These are phyloP conservation scores for Bicyclus anynana DNA, from an alignment of 1,140 invertebrate genomes.

Conservation along the genomic window DNA sequence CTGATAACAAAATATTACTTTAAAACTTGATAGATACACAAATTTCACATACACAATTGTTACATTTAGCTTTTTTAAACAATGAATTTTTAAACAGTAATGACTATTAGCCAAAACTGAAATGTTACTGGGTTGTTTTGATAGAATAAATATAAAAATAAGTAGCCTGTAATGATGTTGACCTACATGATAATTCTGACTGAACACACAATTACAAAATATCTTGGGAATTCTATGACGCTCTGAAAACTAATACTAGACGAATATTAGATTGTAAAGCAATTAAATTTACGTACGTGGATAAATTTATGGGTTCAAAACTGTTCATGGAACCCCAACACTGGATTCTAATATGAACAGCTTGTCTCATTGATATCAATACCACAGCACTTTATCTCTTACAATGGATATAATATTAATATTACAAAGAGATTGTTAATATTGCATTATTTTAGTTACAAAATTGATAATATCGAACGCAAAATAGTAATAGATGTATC, in stretches of 20 bases:
- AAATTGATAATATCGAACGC: slow-evolving; percentile 46
- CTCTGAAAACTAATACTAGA: slow-evolving; percentile 13
- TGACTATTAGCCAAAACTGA: background rate
- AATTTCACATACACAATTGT: too few species aligned
- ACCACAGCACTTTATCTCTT: slow-evolving; percentile 30
- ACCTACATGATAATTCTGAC: slow-evolving; percentile 25
- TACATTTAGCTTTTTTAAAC: background rate
- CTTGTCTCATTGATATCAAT: slow-evolving; percentile 43
- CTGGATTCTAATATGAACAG: slow-evolving; percentile 44
- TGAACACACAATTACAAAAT: background rate
- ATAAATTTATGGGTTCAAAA: slow-evolving; percentile 45
- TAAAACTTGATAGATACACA: too few species aligned
- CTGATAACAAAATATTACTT: background rate
- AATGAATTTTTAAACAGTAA: background rate
- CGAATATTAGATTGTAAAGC: background rate
- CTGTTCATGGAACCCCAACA: slow-evolving; percentile 39
- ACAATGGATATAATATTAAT: slow-evolving; percentile 33
- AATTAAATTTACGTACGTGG: slow-evolving; percentile 36
- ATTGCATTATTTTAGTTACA: slow-evolving; percentile 51
- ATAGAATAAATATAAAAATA: slow-evolving; percentile 14
- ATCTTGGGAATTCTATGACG: background rate
- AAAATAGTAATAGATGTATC: slow-evolving; percentile 52
- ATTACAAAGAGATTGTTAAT: slow-evolving; percentile 33
- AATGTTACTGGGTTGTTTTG: background rate
- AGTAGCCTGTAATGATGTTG: slow-evolving; percentile 3